Conservation (phyloP, 2,888 invertebrate genomes). For the Thumatha senex region DNA sequence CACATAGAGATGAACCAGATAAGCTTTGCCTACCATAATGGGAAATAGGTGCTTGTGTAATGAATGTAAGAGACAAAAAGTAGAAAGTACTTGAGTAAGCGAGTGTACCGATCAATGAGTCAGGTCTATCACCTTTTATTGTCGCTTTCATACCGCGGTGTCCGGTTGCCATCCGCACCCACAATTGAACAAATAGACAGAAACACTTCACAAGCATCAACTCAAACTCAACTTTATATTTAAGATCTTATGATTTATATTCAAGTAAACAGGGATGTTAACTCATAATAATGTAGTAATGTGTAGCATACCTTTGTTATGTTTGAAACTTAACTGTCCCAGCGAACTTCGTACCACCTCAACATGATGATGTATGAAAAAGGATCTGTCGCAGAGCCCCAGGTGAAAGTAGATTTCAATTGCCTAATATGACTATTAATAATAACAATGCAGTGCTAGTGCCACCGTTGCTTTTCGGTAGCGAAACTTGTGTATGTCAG, state of each 20-base stretch:
- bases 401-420: too few species aligned
- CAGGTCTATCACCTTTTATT: conserved; percentile 81
- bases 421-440: too few species aligned
- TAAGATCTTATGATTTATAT: conserved; percentile 4
- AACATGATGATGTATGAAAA: too few species aligned
- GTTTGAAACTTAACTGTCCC: conserved; percentile 14
- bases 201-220: conserved; percentile 25
- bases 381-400: not conserved
- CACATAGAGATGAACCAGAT: too few species aligned
- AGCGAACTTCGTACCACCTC: too few species aligned
- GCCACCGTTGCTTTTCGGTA: too few species aligned
- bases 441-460: too few species aligned
- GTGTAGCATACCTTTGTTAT: conserved; percentile 47
- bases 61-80: conserved; percentile 3
- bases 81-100: conserved; percentile 28
- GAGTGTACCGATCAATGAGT: conserved; percentile 71
- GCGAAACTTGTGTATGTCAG: too few species aligned
- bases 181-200: conserved; percentile 59
- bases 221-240: conserved; percentile 13
- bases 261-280: conserved; percentile 8
- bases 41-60: too few species aligned
- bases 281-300: conserved; percentile 35
- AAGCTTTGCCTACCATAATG: too few species aligned
- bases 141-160: conserved; percentile 78
- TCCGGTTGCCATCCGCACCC: conserved; percentile 76